Conservation (phyloP, 2,888 invertebrate species). For the Drosophila kambysellisi region DNA sequence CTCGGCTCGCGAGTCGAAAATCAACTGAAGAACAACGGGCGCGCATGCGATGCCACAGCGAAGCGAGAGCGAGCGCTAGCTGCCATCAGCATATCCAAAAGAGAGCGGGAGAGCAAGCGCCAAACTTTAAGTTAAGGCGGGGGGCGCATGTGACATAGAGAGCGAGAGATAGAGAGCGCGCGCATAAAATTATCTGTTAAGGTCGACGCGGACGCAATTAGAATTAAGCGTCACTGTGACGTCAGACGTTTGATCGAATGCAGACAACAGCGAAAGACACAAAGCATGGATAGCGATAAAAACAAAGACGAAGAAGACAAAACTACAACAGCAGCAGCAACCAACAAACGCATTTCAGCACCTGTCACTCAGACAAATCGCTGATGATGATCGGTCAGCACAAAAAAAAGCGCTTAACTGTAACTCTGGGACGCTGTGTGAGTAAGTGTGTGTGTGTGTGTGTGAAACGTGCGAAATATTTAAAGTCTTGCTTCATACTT, state of each 20-base stretch:
- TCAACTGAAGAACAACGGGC: constrained; percentile 63
- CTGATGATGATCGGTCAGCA: constrained; percentile 50
- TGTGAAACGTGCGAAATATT: constrained; percentile 73
- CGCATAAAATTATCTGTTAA: constrained; percentile 59
- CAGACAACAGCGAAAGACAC: constrained; percentile 13
- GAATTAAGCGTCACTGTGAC: constrained; percentile 39
- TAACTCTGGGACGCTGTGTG: constrained; percentile 39
- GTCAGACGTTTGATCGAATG: constrained; percentile 29
- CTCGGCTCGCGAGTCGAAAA: constrained; percentile 50
- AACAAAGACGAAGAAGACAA: constrained; percentile 20
- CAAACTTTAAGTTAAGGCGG: constrained; percentile 28
- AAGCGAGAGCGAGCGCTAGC: constrained; percentile 4
- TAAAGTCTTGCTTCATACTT: constrained; percentile 59
- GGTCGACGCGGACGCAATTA: constrained; percentile 47
- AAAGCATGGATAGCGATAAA: constrained; percentile 9
- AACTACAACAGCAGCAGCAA: constrained; percentile 27
- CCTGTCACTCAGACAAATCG: constrained; percentile 56
- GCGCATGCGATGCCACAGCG: constrained; percentile 73
- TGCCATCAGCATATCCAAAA: constrained; percentile 1
- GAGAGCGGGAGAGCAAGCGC: constrained; percentile 15
- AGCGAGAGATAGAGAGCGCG: constrained; percentile 13
- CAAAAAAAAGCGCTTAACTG: constrained; percentile 61
- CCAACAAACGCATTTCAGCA: constrained; percentile 50
- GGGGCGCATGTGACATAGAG: neutral
- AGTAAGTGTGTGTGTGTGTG: constrained; percentile 14